These are phyloP conservation scores for Heterohyrax brucei DNA, from an alignment of 2,797 vertebrate genomes.

Conservation along the genomic window DNA sequence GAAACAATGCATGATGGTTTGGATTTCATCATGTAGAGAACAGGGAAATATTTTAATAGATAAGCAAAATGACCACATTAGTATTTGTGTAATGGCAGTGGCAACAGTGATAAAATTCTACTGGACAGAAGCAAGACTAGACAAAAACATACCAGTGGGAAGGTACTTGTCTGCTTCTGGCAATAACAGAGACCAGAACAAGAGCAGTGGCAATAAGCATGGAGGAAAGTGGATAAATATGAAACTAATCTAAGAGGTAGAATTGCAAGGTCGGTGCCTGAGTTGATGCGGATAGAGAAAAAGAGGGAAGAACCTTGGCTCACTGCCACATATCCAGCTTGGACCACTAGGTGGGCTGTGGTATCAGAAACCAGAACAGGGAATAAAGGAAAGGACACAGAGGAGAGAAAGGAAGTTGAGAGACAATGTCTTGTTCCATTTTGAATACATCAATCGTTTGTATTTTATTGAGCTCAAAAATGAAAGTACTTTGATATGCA, in stretches of 20 bases:
- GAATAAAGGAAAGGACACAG: background rate
- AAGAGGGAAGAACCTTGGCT: slow-evolving; percentile 5
- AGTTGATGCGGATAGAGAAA: background rate
- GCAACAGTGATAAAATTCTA: background rate
- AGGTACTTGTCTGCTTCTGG: background rate
- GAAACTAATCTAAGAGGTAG: slow-evolving; percentile 17
- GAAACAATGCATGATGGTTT: background rate
- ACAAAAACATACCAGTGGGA: background rate
- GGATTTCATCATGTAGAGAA: background rate
- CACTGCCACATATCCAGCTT: background rate
- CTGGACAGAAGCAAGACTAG: background rate
- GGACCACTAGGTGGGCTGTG: background rate
- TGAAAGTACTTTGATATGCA: background rate
- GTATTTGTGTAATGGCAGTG: background rate
- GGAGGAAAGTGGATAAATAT: background rate
- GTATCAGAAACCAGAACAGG: background rate
- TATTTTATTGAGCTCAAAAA: slow-evolving; percentile 15
- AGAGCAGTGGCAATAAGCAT: background rate
- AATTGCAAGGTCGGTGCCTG: background rate
- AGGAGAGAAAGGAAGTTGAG: background rate
- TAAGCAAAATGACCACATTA: background rate
- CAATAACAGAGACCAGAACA: background rate
- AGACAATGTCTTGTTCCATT: slow-evolving; percentile 35
- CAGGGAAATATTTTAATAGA: background rate
- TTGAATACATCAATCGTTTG: background rate